Evolutionary conservation across 2,113 vertebrate species (phyloP), one percentile per base, ranked within the genome.

Genomic region (Emydura subglobosa): DNA sequence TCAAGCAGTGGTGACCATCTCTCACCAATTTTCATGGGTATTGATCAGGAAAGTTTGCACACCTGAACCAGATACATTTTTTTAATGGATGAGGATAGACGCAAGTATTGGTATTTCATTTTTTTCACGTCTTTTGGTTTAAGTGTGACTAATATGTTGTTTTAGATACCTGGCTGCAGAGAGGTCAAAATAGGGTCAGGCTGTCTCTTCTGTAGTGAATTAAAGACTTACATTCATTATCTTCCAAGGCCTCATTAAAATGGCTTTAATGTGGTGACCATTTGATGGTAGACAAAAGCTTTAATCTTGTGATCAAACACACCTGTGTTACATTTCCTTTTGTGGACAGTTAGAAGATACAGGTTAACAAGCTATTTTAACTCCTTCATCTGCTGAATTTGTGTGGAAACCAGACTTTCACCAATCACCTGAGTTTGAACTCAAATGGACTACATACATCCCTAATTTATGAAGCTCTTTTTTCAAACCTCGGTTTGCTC

Each of bases 311-410:
- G 97, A 98, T 98, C 98, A 98, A 98, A 95, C 97, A 97, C 98
- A 98, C 98, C 98, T 98, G 98, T 97, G 94, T 98, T 98, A 97
- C 96, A 98, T 98, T 98, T 98, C 97, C 97, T 98, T 93, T 96
- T 91, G 95, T 16, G 42, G 97, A 97, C 96, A 98, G 97, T 97
- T 97, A 97, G 95, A 94, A 98, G 97, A 97, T 97, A 92, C 96
- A 98, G 96, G 96, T 98, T 98, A 98, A 97, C 95, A 95, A 95
- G 94, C 82, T 94, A 95, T 95, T 97, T 97, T 98, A 98, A 97
- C 97, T 98, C 96, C 92, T 95, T 97, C 96, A 97, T 96, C 97
- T 96, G 93, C 79, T 95, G 89, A 90, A 88, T 79, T 97, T 95
- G 54, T 95, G 81, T 96, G 96, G 92, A 95, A 98, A 96, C 76